Percentiles rank a stretch among this genome's conserved stretches.
Evolutionary conservation across 2,113 vertebrate genomes (phyloP).

Genomic region (Tragelaphus strepsiceros): DNA sequence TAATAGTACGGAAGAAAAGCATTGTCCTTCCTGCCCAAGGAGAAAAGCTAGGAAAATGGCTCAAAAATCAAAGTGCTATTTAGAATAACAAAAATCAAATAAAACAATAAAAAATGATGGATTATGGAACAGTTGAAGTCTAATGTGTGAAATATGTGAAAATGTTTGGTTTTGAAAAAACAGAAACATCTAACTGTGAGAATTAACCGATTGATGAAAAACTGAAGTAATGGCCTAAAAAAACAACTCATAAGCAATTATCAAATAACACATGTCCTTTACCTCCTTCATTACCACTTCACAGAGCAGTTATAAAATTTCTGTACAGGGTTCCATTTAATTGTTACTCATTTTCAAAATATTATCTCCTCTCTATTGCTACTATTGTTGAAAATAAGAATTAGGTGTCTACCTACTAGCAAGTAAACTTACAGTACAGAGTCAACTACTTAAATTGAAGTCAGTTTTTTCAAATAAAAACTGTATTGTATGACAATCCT

Average conservation of each 20-base stretch:
- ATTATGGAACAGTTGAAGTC: background rate
- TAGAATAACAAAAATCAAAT: background rate
- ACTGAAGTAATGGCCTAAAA: background rate
- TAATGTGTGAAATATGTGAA: background rate
- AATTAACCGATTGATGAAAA: background rate
- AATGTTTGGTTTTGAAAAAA: constrained; percentile 11
- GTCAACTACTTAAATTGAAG: constrained; percentile 8
- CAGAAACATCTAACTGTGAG: background rate
- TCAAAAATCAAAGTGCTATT: background rate
- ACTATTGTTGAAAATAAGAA: constrained; percentile 3
- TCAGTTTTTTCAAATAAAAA: background rate
- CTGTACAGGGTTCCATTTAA: background rate
- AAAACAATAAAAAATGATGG: background rate
- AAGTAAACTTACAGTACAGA: background rate
- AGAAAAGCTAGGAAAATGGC: background rate
- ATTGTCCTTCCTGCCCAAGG: background rate
- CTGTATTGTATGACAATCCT: background rate
- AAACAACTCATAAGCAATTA: background rate
- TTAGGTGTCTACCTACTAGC: background rate
- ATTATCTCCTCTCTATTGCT: background rate
- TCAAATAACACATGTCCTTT: background rate
- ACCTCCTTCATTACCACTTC: background rate
- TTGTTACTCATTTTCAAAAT: constrained; percentile 3
- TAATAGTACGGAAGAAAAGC: background rate
- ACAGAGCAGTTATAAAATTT: background rate